Base-by-base conservation (phyloP, 2,888 invertebrate species). In the Ditylenchus weischeri region DNA sequence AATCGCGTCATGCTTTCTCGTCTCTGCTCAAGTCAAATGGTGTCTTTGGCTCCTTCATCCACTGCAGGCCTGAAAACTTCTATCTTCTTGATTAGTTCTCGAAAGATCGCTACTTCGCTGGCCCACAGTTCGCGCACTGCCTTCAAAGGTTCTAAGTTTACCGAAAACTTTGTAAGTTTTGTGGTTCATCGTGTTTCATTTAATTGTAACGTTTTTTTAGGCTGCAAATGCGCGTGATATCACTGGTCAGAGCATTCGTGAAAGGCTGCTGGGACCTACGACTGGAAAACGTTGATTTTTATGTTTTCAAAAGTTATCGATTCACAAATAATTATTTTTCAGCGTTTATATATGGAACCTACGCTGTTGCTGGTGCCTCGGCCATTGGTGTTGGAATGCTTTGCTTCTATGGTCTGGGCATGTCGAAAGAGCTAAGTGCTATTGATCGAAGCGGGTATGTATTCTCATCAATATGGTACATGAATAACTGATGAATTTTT, bases 391-490 rank as follows among this genome's bases (percentile, higher is more conserved):
- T 98, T 61, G 95, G 91, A 68, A 91, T 93, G 18, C 87, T 98
- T 3, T 92, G 93, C 83, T 98, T 89, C 84, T 98, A 98, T 86
- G 96, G 96, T 38, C 85, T 93, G 54, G 93, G 94, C 62, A 86
- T 93, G 59, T 89, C 90, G 15, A 88, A n/a, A n/a, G n/a, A n/a
- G n/a, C n/a, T n/a, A n/a, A n/a, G n/a, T n/a, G n/a, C n/a, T n/a
- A n/a, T n/a, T 88, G 92, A 95, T 83, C 89, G 90, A 82, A 88
- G 92, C 69, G 88, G 89, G 93, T 95, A 87, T 88, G 89, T 87
- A 57, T n/a, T n/a, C n/a, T n/a, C n/a, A n/a, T n/a, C n/a, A n/a
- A 49, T 19, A 6, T 29, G 8, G 3, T 7, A 54, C 23, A 8
- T n/a, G 51, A 59, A 50, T 11, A 54, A 68, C 65, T 67, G 21